Evolutionary conservation across 2,797 vertebrate species (phyloP).

Genomic region (Bothrops alternatus): DNA sequence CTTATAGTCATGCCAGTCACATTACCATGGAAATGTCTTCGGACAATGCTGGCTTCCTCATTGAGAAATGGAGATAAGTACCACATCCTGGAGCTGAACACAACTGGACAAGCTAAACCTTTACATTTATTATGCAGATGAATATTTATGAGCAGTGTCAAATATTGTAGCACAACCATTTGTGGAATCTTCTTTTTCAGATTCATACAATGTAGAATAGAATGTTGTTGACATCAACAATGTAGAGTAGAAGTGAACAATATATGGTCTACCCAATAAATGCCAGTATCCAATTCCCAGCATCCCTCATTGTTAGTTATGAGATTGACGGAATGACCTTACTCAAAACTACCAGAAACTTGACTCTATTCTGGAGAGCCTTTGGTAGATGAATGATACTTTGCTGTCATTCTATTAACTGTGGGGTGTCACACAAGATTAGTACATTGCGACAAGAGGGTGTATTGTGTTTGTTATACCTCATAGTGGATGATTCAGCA

Average conservation of each 20-base stretch:
- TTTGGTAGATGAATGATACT: neutral
- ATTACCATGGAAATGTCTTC: neutral
- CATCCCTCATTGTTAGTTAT: neutral
- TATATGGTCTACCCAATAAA: neutral
- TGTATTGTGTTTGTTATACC: neutral
- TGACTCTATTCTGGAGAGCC: neutral
- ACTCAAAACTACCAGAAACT: neutral
- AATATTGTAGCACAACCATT: neutral
- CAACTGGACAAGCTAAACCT: neutral
- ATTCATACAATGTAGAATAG: neutral
- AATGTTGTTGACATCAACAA: neutral
- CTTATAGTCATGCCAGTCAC: neutral
- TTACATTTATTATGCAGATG: neutral
- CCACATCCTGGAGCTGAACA: neutral
- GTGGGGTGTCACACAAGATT: neutral
- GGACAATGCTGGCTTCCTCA: neutral
- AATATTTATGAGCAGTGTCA: neutral
- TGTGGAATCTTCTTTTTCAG: neutral
- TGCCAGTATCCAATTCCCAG: neutral
- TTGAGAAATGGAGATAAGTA: neutral
- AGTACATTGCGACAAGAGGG: neutral
- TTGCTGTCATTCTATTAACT: neutral
- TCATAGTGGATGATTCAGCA: neutral
- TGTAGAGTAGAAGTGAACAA: neutral
- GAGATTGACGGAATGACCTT: neutral